Evolutionary conservation across 2,888 invertebrate genomes (phyloP).

Genomic region (Stenolophus ochropezus): DNA sequence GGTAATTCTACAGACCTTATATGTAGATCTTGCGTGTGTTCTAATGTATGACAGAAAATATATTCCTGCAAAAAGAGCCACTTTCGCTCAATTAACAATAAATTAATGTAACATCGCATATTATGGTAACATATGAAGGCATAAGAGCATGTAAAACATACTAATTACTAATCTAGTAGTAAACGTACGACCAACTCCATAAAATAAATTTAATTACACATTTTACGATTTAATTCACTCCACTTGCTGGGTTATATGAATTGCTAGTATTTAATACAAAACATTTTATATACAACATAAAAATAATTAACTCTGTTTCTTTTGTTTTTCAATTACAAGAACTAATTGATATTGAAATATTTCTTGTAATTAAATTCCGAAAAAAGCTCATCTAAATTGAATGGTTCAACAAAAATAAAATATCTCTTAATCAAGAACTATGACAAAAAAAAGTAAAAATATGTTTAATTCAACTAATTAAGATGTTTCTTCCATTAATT

Average conservation of each 20-base stretch:
- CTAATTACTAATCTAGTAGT: conserved; percentile 7
- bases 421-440: neutral
- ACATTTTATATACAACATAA: neutral
- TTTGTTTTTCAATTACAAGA: neutral
- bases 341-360: neutral
- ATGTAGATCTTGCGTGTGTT: too few relatives aligned
- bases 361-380: neutral
- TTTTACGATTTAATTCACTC: conserved; percentile 36
- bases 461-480: neutral
- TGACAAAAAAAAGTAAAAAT: neutral
- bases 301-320: neutral
- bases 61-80: neutral
- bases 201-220: conserved; percentile 39
- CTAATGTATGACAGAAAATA: neutral
- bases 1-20: too few relatives aligned
- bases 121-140: conserved; percentile 10
- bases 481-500: conserved; percentile 11
- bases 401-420: neutral
- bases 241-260: conserved; percentile 8
- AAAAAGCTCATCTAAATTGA: neutral
- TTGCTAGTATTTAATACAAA: neutral
- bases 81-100: conserved; percentile 36
- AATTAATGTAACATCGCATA: neutral
- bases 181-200: neutral
- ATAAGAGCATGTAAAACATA: conserved; percentile 27